A percentile compares a stretch with the other conserved stretches of the same genome.
phyloP scores from a whole-genome alignment of 2,797 vertebrate genomes.

The Sylvia borin region DNA sequence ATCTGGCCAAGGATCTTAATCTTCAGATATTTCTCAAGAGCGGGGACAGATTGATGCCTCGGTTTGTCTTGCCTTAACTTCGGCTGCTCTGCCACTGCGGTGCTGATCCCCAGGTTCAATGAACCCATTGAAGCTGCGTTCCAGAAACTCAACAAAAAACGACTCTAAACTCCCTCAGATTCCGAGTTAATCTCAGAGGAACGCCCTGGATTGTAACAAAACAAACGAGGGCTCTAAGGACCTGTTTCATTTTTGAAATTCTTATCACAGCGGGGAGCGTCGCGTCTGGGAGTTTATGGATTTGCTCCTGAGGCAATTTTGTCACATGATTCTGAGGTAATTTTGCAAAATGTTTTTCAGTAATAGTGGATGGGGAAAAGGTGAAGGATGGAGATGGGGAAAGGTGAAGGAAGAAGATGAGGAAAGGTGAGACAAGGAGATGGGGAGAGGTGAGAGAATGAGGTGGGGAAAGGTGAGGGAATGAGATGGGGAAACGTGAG shows the following conservation, averaged over 20 bases:
- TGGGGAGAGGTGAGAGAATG: background rate
- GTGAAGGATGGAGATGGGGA: background rate
- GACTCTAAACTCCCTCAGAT: background rate
- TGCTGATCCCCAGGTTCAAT: constrained; percentile 11
- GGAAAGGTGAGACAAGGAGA: background rate
- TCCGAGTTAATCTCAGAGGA: constrained; percentile 5
- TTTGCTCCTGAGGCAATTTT: background rate
- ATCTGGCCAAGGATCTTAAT: constrained; percentile 17
- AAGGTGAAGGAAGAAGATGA: background rate
- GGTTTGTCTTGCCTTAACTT: background rate
- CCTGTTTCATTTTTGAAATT: background rate
- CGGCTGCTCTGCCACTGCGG: background rate
- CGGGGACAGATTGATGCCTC: background rate
- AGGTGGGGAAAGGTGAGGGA: background rate
- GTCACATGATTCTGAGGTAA: background rate
- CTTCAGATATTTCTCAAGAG: background rate
- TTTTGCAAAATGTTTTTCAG: background rate
- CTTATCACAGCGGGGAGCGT: background rate
- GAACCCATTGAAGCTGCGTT: background rate
- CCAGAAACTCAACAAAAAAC: background rate
- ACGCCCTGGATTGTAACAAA: background rate
- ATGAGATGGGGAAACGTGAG: fast-evolving
- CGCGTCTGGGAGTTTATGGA: background rate
- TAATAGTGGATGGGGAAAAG: background rate
- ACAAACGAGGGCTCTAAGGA: background rate